phyloP scores from a whole-genome alignment of 2,888 invertebrate genomes.

The Protonemura montana region DNA sequence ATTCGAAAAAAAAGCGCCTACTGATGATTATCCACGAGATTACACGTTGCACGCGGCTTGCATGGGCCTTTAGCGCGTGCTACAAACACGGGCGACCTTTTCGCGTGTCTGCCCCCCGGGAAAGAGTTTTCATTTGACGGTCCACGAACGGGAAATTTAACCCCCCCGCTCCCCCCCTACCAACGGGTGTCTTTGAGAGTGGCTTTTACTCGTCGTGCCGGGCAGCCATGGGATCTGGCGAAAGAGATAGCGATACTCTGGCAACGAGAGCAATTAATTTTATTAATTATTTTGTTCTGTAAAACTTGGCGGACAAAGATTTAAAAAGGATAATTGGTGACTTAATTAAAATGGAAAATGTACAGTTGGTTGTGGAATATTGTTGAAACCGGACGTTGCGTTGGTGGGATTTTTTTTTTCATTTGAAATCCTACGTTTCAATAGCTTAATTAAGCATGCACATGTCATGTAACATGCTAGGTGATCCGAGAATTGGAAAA shows the following conservation, averaged over 20 bases:
- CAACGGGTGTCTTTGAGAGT: background rate
- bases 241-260: constrained; percentile 12
- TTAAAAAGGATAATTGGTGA: constrained; percentile 41
- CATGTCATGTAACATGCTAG: too few species aligned
- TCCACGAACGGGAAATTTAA: background rate
- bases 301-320: constrained; percentile 35
- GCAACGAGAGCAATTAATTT: constrained; percentile 40
- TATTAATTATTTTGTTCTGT: constrained; percentile 42
- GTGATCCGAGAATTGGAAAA: too few species aligned
- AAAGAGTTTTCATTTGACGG: constrained; percentile 7
- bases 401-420: too few species aligned
- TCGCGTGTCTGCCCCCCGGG: background rate
- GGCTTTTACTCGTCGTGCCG: background rate
- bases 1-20: background rate
- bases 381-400: background rate
- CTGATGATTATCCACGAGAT: too few species aligned
- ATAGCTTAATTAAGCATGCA: too few species aligned
- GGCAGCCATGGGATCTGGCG: background rate
- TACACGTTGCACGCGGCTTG: background rate
- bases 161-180: background rate
- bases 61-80: background rate
- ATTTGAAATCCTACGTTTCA: too few species aligned
- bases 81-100: background rate
- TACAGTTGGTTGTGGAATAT: constrained; percentile 20
- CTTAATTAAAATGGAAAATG: constrained; percentile 34